A percentile compares a stretch with the other conserved stretches of the same genome.
Evolutionary conservation across 2,113 vertebrate species (phyloP).

Genomic region (Spheniscus mendiculus): DNA sequence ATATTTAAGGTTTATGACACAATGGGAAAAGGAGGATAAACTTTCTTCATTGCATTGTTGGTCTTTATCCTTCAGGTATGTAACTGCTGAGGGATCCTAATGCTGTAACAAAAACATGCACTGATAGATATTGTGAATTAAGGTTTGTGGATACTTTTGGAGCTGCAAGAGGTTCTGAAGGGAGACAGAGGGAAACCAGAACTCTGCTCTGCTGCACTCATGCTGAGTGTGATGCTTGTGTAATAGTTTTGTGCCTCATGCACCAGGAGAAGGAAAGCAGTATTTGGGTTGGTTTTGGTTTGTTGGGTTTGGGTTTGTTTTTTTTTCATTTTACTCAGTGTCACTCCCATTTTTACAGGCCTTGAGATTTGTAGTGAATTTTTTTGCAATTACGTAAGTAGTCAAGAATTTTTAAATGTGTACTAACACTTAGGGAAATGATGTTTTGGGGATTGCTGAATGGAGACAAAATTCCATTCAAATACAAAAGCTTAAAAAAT

Average conservation of each 20-base stretch:
- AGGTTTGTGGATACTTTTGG: background rate
- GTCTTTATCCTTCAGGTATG: background rate
- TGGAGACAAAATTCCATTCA: background rate
- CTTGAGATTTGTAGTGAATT: background rate
- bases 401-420: background rate
- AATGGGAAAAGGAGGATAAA: background rate
- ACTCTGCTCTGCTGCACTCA: background rate
- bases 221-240: background rate
- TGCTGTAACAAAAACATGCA: background rate
- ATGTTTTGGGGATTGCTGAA: background rate
- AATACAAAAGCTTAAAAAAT: background rate
- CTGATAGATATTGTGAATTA: background rate
- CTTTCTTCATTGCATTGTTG: background rate
- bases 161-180: background rate
- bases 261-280: background rate
- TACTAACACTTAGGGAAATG: background rate
- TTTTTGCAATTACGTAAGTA: background rate
- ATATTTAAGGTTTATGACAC: background rate
- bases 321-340: background rate
- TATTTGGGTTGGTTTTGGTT: background rate
- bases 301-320: no score
- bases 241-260: background rate
- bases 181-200: background rate
- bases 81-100: no score
- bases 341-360: background rate